Evolutionary conservation across 2,797 vertebrate genomes (phyloP), one percentile per base, ranked within the genome.

Genomic region (Artibeus lituratus): DNA sequence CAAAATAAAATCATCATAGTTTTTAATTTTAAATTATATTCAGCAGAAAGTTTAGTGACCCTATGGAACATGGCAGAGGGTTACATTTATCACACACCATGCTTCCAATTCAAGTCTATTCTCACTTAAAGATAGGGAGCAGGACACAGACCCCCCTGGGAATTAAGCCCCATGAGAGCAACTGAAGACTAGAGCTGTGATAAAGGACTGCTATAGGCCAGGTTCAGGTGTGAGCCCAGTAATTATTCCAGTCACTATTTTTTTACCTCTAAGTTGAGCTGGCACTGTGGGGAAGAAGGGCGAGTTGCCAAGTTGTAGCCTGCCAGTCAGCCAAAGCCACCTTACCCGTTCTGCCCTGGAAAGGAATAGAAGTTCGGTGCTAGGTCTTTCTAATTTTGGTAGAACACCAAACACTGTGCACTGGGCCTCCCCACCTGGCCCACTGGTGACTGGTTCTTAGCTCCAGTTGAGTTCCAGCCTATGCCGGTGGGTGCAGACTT

Each of bases 21-120:
- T 90, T 94, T 89, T n/a, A 91, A 59, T 94, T 95, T 84, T 39
- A 72, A 74, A 78, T 80, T 21, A 39, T 24, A 26, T 47, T 87
- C 82, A 69, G 78, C 42, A 73, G 89, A 57, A 95, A 87, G 29
- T 24, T 42, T 49, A 77, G 65, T 16, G 55, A 72, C 44, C 39
- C n/a, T 62, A 22, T 6, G 26, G 29, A 86, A 49, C 8, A 32
- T 22, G 67, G 37, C 49, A 39, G 15, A 21, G 1, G 42, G 72
- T 39, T 51, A 32, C 21, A n/a, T 73, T 82, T 59, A 53, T 70
- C 37, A 32, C 55, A 44, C 4, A 8, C 16, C 39, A 32, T 24
- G 55, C 73, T 83, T 84, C 67, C 55, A 26, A 9, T 42, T 84
- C 42, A 72, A 69, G 62, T 35, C 70, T 86, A 19, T 83, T 80